These are phyloP conservation scores for Tamandua tetradactyla DNA, from an alignment of 2,797 vertebrate genomes.

Conservation along the genomic window DNA sequence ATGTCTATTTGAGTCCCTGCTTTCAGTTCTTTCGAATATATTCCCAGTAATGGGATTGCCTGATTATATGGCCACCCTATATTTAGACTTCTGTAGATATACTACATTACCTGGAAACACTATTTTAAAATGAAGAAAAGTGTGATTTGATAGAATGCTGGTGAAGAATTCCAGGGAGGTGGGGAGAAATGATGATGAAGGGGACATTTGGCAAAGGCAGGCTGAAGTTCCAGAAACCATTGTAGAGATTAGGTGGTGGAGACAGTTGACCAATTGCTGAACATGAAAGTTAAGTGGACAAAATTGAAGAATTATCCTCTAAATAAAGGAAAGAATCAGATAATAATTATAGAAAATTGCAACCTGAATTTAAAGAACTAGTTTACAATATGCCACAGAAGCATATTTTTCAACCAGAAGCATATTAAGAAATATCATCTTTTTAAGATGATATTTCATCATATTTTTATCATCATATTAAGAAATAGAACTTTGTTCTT, in stretches of 20 bases:
- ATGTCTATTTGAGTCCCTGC: too few relatives aligned
- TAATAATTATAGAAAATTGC: not conserved
- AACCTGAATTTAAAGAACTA: not conserved
- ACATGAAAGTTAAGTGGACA: rapidly evolving
- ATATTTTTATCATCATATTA: too few relatives aligned
- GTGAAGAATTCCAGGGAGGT: not conserved
- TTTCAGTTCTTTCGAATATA: too few relatives aligned
- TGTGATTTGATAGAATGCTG: not conserved
- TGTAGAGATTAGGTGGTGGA: not conserved
- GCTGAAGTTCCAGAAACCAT: too few relatives aligned
- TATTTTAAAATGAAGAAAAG: not conserved
- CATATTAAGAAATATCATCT: not conserved
- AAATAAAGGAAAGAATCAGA: not conserved
- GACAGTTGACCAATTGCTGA: not conserved
- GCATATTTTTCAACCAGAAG: not conserved
- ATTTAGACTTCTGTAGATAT: too few relatives aligned
- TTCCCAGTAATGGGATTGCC: too few relatives aligned
- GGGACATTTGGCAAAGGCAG: not conserved
- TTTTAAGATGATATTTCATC: too few relatives aligned
- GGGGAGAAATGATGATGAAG: not conserved
- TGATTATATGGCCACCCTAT: too few relatives aligned
- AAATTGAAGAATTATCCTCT: not conserved
- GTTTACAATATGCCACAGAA: not conserved
- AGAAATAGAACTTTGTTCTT: not conserved
- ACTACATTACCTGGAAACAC: too few relatives aligned